Conservation (phyloP, 2,888 invertebrate species). For the Lymantria monacha region DNA sequence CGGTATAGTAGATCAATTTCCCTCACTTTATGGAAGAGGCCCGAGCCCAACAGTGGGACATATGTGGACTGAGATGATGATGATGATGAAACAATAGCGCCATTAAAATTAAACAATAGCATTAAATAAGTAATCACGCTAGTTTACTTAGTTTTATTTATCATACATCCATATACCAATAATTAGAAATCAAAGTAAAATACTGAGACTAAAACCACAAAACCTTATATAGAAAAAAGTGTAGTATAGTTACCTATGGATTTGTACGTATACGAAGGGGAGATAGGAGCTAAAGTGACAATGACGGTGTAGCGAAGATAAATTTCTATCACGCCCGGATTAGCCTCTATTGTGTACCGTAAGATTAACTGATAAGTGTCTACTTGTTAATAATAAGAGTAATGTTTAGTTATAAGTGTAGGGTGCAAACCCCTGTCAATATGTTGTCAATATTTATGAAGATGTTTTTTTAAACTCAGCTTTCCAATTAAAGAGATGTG, state of each 20-base stretch:
- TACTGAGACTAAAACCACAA: background rate
- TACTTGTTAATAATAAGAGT: slow-evolving; percentile 74
- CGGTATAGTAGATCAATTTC: too few species aligned
- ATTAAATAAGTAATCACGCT: too few species aligned
- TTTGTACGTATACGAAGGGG: slow-evolving; percentile 36
- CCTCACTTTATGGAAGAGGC: too few species aligned
- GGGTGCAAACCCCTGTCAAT: slow-evolving; percentile 39
- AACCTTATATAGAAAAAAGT: background rate
- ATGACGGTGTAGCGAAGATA: slow-evolving; percentile 69
- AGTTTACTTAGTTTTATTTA: too few species aligned
- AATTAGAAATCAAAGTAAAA: too few species aligned
- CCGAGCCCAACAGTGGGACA: too few species aligned
- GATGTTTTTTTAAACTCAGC: slow-evolving; percentile 38
- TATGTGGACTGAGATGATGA: too few species aligned
- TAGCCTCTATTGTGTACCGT: slow-evolving; percentile 72
- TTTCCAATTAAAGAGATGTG: slow-evolving; percentile 26
- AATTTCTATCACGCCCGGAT: slow-evolving; percentile 78
- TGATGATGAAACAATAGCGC: too few species aligned
- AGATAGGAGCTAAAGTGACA: slow-evolving; percentile 52
- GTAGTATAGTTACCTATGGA: background rate
- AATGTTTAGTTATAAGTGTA: slow-evolving; percentile 58
- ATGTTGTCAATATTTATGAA: slow-evolving; percentile 55
- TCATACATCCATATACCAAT: too few species aligned
- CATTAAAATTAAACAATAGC: too few species aligned
- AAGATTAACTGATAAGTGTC: slow-evolving; percentile 82